A percentile compares a stretch with the other conserved stretches of the same genome.
phyloP scores from a whole-genome alignment of 1,140 invertebrate genomes.

The Brachionus rotundiformis region DNA sequence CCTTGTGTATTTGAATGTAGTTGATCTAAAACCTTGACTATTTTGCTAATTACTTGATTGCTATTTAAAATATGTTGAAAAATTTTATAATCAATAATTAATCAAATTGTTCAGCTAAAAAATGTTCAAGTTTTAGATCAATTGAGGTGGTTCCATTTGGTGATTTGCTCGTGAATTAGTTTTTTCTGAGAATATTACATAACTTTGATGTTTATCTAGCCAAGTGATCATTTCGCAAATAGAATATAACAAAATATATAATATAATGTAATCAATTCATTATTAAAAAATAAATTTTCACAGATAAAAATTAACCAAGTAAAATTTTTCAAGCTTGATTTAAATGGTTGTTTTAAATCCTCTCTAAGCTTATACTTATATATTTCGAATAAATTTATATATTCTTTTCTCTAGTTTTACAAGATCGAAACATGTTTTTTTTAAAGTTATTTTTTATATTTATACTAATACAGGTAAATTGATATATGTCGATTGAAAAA shows the following conservation, averaged over 20 bases:
- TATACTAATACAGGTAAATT: neutral
- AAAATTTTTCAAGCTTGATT: neutral
- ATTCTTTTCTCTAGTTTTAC: neutral
- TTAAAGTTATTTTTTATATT: neutral
- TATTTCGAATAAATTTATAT: neutral
- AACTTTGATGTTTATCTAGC: constrained; percentile 19
- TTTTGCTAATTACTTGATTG: neutral
- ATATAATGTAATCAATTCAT: neutral
- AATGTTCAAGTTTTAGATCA: neutral
- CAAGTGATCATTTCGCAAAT: neutral
- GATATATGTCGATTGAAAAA: neutral
- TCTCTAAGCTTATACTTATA: neutral
- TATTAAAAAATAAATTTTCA: neutral
- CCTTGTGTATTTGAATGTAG: neutral
- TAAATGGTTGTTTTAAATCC: neutral
- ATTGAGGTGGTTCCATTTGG: neutral
- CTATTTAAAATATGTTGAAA: neutral
- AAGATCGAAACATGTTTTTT: neutral
- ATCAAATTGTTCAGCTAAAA: neutral
- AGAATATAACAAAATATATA: neutral
- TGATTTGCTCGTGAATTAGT: neutral
- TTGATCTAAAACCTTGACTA: neutral
- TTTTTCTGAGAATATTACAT: neutral
- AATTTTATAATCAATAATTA: neutral
- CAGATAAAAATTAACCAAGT: constrained; percentile 4